Conservation (phyloP, 2,888 invertebrate species). For the Erebia ligea region DNA sequence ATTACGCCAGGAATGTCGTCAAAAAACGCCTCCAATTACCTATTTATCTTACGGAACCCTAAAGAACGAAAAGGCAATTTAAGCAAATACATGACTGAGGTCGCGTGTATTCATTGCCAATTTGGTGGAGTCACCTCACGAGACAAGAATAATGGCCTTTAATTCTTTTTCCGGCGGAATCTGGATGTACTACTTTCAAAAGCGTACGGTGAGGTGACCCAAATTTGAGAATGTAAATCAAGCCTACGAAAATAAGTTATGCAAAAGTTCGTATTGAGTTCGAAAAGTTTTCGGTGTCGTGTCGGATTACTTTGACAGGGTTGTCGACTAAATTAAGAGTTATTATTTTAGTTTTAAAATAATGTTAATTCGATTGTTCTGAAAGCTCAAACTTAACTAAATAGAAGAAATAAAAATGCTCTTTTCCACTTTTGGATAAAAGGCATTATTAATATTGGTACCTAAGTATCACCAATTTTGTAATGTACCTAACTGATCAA, state of each 20-base stretch:
- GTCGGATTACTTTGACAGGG: conserved; percentile 1
- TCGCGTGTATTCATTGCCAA: conserved; percentile 25
- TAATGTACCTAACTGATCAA: too few relatives aligned
- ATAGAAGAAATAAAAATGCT: too few relatives aligned
- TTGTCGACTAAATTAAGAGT: neutral
- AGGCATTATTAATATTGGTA: too few relatives aligned
- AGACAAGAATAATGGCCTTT: conserved; percentile 59
- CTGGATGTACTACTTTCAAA: conserved; percentile 78
- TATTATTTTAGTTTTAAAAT: too few relatives aligned
- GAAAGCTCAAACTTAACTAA: too few relatives aligned
- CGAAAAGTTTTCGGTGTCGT: conserved; percentile 8
- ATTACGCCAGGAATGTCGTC: too few relatives aligned
- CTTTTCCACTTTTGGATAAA: too few relatives aligned
- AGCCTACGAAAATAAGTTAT: conserved; percentile 37
- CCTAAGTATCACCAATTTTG: too few relatives aligned
- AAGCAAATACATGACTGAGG: conserved; percentile 30
- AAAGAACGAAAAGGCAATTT: conserved; percentile 11
- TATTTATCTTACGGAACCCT: conserved; percentile 27
- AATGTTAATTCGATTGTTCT: too few relatives aligned
- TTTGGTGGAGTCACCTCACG: conserved; percentile 24
- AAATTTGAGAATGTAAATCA: conserved; percentile 50
- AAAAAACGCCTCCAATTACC: neutral
- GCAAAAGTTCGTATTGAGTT: conserved; percentile 34
- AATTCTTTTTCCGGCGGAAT: conserved; percentile 60
- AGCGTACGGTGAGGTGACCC: conserved; percentile 59